Conservation (phyloP, 1,140 invertebrate genomes). For the Eulimnadia texana region DNA sequence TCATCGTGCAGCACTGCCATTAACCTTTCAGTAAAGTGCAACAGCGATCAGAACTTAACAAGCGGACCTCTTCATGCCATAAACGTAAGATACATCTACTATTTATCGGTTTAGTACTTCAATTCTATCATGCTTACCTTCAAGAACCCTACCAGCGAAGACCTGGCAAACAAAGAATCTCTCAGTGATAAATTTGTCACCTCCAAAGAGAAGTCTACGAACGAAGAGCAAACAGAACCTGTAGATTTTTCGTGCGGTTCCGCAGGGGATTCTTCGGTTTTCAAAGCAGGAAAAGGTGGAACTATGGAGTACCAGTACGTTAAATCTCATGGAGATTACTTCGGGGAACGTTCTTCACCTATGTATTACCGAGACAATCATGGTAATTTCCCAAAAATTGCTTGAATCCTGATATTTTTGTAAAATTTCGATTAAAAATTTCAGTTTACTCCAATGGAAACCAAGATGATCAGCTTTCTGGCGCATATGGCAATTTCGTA, state of each 20-base stretch:
- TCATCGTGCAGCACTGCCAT: constrained; percentile 38
- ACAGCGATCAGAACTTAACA: constrained; percentile 28
- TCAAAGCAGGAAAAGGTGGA: background rate
- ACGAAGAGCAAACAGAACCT: constrained; percentile 48
- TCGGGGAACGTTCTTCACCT: background rate
- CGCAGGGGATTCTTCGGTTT: background rate
- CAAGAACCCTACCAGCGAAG: background rate
- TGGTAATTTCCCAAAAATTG: too few species aligned
- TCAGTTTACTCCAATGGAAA: background rate
- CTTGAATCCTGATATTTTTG: too few species aligned
- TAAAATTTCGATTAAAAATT: too few species aligned
- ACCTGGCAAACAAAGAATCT: background rate
- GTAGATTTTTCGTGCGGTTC: constrained; percentile 41
- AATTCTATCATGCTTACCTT: background rate
- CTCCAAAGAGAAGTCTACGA: background rate
- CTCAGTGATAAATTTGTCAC: background rate
- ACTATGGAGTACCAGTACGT: background rate
- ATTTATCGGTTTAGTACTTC: background rate
- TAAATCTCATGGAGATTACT: background rate
- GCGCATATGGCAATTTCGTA: background rate
- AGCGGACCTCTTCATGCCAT: constrained; percentile 42
- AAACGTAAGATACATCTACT: background rate
- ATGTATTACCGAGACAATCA: background rate
- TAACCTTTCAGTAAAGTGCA: constrained; percentile 61
- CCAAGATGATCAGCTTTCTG: background rate